Evolutionary conservation across 2,113 vertebrate genomes (phyloP).

Genomic region (Semnornis frantzii): DNA sequence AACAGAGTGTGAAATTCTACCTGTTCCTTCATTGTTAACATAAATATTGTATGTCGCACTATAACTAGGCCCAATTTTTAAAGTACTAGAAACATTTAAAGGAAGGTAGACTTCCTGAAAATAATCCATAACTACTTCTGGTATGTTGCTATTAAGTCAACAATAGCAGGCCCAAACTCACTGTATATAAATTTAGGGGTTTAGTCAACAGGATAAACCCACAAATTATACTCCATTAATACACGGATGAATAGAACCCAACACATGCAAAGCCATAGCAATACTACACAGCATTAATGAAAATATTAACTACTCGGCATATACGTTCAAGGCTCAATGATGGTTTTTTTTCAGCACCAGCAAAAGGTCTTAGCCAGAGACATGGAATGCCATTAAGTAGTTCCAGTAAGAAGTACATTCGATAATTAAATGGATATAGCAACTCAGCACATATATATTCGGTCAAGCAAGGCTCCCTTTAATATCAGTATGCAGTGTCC

Average conservation of each 20-base stretch:
- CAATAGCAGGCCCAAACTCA: background rate
- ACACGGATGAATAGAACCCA: background rate
- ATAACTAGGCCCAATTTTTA: constrained; percentile 41
- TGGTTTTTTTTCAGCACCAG: background rate
- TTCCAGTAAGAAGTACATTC: background rate
- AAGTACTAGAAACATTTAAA: constrained; percentile 1
- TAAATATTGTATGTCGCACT: constrained; percentile 48
- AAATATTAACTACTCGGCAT: background rate
- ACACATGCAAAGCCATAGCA: background rate
- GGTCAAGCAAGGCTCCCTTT: background rate
- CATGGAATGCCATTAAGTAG: background rate
- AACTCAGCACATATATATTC: background rate
- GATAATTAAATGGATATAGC: background rate
- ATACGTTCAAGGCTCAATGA: background rate
- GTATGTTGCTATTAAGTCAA: background rate
- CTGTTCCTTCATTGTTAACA: constrained; percentile 32
- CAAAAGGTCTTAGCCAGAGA: background rate
- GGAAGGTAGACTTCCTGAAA: background rate
- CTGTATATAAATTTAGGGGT: background rate
- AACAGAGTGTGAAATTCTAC: constrained; percentile 44
- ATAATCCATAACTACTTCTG: background rate
- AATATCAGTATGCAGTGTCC: background rate
- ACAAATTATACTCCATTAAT: background rate
- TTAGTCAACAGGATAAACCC: background rate
- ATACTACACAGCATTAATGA: background rate